Percentiles rank a stretch among this genome's conserved stretches.
phyloP scores from a whole-genome alignment of 1,140 invertebrate genomes.

The Drosophila lacertosa region DNA sequence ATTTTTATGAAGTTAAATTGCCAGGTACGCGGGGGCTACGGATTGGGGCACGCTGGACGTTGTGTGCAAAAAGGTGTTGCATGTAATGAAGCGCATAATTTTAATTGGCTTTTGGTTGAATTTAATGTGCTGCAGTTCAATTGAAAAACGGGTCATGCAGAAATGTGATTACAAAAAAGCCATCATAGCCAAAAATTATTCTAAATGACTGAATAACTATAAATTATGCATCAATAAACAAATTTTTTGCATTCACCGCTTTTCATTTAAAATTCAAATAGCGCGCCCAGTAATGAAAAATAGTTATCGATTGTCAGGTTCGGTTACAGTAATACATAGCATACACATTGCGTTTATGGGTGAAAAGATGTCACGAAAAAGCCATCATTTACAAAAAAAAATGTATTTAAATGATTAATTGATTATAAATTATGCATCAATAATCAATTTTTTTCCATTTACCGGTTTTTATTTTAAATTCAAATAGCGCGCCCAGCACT shows the following conservation, averaged over 20 bases:
- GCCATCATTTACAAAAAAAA: not conserved
- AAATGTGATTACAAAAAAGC: not conserved
- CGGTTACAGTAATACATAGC: not conserved
- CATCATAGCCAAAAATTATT: not conserved
- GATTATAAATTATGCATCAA: not conserved
- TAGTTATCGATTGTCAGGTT: not conserved
- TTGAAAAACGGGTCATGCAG: slow-evolving; percentile 27
- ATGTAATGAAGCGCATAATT: slow-evolving; percentile 73
- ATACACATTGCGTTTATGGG: no score
- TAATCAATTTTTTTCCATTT: not conserved
- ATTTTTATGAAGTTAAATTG: slow-evolving; percentile 81
- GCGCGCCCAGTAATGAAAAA: slow-evolving; percentile 16
- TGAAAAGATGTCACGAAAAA: no score
- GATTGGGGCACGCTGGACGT: slow-evolving; percentile 5
- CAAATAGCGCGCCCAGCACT: slow-evolving; percentile 25
- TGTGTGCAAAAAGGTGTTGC: slow-evolving; percentile 47
- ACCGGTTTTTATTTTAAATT: slow-evolving; percentile 8
- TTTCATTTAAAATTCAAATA: slow-evolving; percentile 21
- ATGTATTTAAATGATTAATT: no score
- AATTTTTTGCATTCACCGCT: not conserved
- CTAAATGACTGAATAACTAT: no score
- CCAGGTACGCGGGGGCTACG: slow-evolving; percentile 2
- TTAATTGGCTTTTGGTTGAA: slow-evolving; percentile 68
- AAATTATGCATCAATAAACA: not conserved
- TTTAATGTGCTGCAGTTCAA: slow-evolving; percentile 22